These are phyloP conservation scores for Poecile montanus DNA, from an alignment of 2,797 vertebrate genomes.

Conservation along the genomic window DNA sequence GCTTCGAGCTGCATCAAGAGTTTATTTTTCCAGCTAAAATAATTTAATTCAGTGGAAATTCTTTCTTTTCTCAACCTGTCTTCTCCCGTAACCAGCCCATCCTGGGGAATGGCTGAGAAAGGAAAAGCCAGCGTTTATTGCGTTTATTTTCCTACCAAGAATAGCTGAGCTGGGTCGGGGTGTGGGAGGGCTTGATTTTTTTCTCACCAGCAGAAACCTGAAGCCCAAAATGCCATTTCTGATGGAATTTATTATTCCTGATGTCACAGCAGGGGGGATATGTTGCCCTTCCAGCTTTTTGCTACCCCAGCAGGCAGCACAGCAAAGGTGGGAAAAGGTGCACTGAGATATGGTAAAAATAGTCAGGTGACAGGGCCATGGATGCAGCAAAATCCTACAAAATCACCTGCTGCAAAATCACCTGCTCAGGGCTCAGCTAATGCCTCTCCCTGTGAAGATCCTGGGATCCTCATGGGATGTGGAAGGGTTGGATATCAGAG, in stretches of 20 bases:
- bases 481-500: background rate
- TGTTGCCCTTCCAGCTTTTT: background rate
- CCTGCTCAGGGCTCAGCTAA: background rate
- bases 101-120: background rate
- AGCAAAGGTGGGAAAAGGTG: background rate
- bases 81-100: background rate
- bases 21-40: constrained; percentile 69
- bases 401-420: background rate
- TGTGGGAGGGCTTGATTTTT: background rate
- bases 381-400: background rate
- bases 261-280: background rate
- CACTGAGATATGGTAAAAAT: background rate
- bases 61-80: constrained; percentile 22
- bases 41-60: constrained; percentile 41
- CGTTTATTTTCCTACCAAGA: too few species aligned
- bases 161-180: background rate
- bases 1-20: rapidly evolving
- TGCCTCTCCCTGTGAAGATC: background rate
- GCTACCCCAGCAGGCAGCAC: background rate
- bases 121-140: too few species aligned
- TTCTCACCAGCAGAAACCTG: background rate
- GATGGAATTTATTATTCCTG: background rate
- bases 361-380: background rate
- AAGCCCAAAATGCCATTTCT: background rate
- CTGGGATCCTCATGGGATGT: rapidly evolving